A percentile compares a stretch with the other conserved stretches of the same genome.
Evolutionary conservation across 1,140 invertebrate genomes (phyloP).

Genomic region (Halesus radiatus): DNA sequence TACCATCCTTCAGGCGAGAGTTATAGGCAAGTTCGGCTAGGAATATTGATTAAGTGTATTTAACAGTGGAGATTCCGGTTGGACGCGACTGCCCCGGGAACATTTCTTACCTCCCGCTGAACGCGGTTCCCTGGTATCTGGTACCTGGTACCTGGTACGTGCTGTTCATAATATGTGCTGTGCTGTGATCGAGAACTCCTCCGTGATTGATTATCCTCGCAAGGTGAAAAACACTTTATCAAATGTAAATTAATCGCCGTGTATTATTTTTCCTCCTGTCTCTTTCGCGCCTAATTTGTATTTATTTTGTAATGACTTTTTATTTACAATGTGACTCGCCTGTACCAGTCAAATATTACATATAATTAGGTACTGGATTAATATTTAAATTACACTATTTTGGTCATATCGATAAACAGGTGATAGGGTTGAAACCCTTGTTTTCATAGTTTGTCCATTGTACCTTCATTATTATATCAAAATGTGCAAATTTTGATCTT

Average conservation of each 20-base stretch:
- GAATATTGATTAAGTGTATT: slow-evolving; percentile 42
- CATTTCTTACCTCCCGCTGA: slow-evolving; percentile 29
- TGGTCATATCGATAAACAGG: too few relatives aligned
- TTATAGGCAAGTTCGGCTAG: slow-evolving; percentile 35
- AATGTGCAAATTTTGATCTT: too few relatives aligned
- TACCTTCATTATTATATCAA: too few relatives aligned
- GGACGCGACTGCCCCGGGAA: neutral
- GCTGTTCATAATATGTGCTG: slow-evolving; percentile 4
- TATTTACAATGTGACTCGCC: too few relatives aligned
- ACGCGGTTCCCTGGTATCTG: neutral
- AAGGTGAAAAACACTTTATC: neutral
- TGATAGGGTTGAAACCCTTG: too few relatives aligned
- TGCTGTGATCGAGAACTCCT: slow-evolving; percentile 2
- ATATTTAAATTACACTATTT: too few relatives aligned
- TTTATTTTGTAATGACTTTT: too few relatives aligned
- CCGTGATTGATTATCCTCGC: slow-evolving; percentile 16
- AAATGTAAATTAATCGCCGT: slow-evolving; percentile 7
- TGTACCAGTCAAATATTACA: too few relatives aligned
- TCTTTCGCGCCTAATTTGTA: neutral
- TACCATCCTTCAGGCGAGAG: slow-evolving; percentile 22
- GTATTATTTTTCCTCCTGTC: neutral
- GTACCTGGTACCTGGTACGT: slow-evolving; percentile 8
- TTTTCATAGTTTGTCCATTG: too few relatives aligned
- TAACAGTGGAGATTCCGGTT: slow-evolving; percentile 18
- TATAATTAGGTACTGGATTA: too few relatives aligned